Evolutionary conservation across 2,797 vertebrate species (phyloP).

Genomic region (Myotis myotis): DNA sequence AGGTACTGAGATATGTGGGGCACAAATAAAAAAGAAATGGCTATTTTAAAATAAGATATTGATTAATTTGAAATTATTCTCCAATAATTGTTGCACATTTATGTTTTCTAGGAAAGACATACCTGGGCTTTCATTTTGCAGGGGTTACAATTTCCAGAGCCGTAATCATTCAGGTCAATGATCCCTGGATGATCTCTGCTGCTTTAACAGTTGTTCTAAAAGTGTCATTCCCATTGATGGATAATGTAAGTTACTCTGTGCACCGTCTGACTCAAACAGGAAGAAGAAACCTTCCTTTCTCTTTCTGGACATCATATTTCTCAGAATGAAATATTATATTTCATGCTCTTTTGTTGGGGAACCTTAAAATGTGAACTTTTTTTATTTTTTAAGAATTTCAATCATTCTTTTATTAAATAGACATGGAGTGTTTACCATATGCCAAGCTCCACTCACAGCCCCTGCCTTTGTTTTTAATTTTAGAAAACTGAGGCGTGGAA

Average conservation of each 20-base stretch:
- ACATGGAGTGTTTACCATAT: background rate
- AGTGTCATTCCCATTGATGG: background rate
- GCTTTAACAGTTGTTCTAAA: background rate
- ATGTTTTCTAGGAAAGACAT: background rate
- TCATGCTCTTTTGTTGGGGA: background rate
- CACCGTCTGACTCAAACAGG: background rate
- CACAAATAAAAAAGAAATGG: background rate
- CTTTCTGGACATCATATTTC: background rate
- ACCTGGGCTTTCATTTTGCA: background rate
- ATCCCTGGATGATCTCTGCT: background rate
- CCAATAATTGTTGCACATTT: background rate
- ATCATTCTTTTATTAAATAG: background rate
- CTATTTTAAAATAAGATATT: background rate
- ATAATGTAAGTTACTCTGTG: background rate
- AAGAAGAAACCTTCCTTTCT: background rate
- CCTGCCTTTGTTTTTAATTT: background rate
- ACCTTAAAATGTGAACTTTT: background rate
- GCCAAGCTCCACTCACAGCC: background rate
- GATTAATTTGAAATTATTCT: background rate
- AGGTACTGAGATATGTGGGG: background rate
- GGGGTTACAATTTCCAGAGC: background rate
- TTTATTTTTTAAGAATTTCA: background rate
- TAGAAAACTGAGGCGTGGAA: background rate
- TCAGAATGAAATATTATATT: background rate
- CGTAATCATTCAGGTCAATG: background rate